Conservation (phyloP, 2,888 invertebrate species). For the Andrena camellia region DNA sequence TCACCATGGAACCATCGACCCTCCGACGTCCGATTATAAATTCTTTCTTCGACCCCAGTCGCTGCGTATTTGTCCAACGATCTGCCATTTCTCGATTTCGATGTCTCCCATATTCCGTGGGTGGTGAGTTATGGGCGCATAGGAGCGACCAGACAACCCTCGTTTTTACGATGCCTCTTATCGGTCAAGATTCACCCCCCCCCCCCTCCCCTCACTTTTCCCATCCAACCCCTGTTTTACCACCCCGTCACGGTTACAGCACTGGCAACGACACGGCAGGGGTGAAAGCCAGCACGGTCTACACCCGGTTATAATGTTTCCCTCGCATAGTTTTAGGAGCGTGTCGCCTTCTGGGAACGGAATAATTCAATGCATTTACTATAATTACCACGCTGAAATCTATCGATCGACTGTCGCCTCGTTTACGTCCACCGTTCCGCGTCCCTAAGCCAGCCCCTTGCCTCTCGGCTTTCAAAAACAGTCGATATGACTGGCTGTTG, state of each 20-base stretch:
- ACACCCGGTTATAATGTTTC: conserved; percentile 9
- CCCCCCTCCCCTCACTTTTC: neutral
- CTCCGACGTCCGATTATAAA: no score
- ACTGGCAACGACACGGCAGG: conserved; percentile 26
- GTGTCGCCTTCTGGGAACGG: neutral
- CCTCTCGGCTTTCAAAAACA: no score
- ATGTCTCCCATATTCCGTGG: neutral
- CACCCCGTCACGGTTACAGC: conserved; percentile 23
- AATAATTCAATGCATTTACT: conserved; percentile 46
- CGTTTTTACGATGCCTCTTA: conserved; percentile 21
- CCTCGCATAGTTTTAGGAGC: conserved; percentile 35
- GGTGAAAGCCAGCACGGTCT: conserved; percentile 18
- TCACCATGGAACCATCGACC: no score
- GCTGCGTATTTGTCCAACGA: neutral
- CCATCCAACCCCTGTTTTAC: neutral
- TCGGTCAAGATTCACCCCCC: neutral
- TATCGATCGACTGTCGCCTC: conserved; percentile 42
- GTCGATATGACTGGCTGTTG: no score
- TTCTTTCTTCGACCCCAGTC: no score
- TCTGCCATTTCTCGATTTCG: neutral
- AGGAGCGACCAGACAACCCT: neutral
- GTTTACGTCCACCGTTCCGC: neutral
- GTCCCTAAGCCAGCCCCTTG: neutral
- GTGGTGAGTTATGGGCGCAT: neutral
- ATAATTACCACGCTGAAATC: conserved; percentile 47